Evolutionary conservation across 2,888 invertebrate species (phyloP), one percentile per base, ranked within the genome.

Genomic region (Dinocampus coccinellae): DNA sequence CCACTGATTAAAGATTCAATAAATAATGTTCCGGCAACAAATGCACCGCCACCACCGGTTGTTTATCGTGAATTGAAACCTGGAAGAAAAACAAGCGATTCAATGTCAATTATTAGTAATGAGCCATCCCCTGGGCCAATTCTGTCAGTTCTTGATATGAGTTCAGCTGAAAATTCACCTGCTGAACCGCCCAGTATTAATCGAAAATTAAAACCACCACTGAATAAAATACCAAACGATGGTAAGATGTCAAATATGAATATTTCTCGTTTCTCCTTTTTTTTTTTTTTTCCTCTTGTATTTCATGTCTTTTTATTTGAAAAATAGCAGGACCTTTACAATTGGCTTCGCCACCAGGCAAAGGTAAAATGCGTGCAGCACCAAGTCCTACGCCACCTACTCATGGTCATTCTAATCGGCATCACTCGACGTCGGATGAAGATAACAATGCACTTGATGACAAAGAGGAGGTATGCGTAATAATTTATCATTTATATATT

Each of bases 151-250:
- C 75, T 80, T 20, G 86, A 87, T 61, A 71, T 79, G n/a, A 86
- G 84, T 74, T 83, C 84, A 22, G 79, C 82, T 9, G 86, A 85
- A 72, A 85, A 84, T 75, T 83, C 81, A 68, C 86, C 86, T 13
- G 84, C 85, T 7, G 84, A 92, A 72, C 94, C 95, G 53, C 95
- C 96, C 13, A 92, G 91, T 39, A 95, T 97, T 29, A 93, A 96
- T 84, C 90, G 96, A 64, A 93, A 93, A 55, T 88, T 96, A 47
- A 96, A 96, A 86, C 96, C 96, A 65, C 77, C 82, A 11, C 78
- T 86, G 29, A 83, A 79, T 63, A 86, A 84, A 68, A 79, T 84
- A 42, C 80, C 84, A 26, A 72, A 80, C 33, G 86, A 87, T 68
- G 85, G 86, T 86, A 78, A 75, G 47, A 29, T 53, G 22, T n/a